Conservation (phyloP, 2,113 vertebrate genomes). For the Rhagologus leucostigma region DNA sequence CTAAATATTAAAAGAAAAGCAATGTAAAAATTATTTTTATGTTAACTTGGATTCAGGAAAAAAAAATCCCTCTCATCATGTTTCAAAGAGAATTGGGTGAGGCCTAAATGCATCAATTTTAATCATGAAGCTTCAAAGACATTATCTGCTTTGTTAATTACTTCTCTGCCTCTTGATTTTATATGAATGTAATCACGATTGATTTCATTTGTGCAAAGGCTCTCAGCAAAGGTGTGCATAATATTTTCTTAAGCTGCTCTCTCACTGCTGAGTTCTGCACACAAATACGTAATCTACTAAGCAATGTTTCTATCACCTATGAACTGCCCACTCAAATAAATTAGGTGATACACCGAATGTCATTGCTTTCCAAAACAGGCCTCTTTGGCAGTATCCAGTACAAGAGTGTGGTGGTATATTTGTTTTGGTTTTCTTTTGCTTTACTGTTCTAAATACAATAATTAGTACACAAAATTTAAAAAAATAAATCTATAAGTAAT, state of each 20-base stretch:
- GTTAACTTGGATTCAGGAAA: not conserved
- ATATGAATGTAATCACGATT: not conserved
- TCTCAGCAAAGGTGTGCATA: not conserved
- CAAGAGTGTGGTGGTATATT: fast-evolving
- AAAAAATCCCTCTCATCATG: not conserved
- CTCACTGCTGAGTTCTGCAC: not conserved
- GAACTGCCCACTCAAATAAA: not conserved
- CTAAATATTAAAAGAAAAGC: not conserved
- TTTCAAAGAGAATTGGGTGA: not conserved
- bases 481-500: not conserved
- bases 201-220: not conserved
- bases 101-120: not conserved
- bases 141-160: not conserved
- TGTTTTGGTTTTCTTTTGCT: not conserved
- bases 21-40: not conserved
- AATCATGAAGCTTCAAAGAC: not conserved
- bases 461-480: not conserved
- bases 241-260: not conserved
- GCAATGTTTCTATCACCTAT: not conserved
- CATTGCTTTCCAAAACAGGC: not conserved
- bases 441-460: not conserved
- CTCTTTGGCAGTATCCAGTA: not conserved
- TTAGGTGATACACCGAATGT: not conserved
- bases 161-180: not conserved
- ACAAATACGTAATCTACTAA: not conserved